Evolutionary conservation across 2,888 invertebrate genomes (phyloP).

Genomic region (Marronus borbonicus): DNA sequence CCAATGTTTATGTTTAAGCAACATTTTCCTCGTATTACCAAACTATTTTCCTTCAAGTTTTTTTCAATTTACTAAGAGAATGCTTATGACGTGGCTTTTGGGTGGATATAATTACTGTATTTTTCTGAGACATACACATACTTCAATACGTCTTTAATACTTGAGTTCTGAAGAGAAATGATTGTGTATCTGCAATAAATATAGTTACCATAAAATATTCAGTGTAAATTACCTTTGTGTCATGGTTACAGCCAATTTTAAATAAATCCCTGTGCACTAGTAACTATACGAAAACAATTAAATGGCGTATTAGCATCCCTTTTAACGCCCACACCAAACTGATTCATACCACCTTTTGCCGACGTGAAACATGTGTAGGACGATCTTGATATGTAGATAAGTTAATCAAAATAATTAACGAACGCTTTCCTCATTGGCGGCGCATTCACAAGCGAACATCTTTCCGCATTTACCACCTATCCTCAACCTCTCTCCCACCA

Average conservation of each 20-base stretch:
- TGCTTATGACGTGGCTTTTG: too few relatives aligned
- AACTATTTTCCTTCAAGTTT: too few relatives aligned
- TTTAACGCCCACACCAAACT: slow-evolving; percentile 48
- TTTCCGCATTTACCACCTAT: slow-evolving; percentile 4
- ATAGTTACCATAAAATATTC: too few relatives aligned
- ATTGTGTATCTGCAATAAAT: too few relatives aligned
- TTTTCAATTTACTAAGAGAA: too few relatives aligned
- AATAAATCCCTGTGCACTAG: slow-evolving; percentile 11
- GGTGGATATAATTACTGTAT: too few relatives aligned
- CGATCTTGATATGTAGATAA: slow-evolving; percentile 50
- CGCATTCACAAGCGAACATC: slow-evolving; percentile 11
- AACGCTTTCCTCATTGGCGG: slow-evolving; percentile 46
- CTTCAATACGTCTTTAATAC: too few relatives aligned
- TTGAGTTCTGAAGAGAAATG: too few relatives aligned
- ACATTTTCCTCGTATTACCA: too few relatives aligned
- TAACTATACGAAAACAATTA: slow-evolving; percentile 54
- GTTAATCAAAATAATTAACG: slow-evolving; percentile 55
- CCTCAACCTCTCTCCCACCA: slow-evolving; percentile 28
- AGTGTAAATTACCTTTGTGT: too few relatives aligned
- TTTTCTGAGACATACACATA: too few relatives aligned
- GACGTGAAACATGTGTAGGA: slow-evolving; percentile 46
- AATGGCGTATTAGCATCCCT: slow-evolving; percentile 55
- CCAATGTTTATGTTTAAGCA: too few relatives aligned
- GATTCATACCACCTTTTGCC: slow-evolving; percentile 52
- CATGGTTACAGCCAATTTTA: slow-evolving; percentile 1